Evolutionary conservation across 1,140 invertebrate species (phyloP).

Genomic region (Drosophila kohkoa): DNA sequence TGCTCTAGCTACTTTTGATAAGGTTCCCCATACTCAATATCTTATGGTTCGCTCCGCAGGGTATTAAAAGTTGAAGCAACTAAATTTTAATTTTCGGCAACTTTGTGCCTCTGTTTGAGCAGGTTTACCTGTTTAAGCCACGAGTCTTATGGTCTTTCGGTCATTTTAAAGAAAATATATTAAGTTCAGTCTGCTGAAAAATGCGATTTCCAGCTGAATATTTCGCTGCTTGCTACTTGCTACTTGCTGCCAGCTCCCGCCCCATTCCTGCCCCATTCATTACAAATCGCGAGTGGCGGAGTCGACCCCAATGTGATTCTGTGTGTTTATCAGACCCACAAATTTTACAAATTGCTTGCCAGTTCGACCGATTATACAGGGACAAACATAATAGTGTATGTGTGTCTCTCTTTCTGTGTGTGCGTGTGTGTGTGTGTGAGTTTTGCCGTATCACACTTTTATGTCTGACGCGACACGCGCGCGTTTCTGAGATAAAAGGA

Average conservation of each 20-base stretch:
- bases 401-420: neutral
- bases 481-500: slow-evolving; percentile 41
- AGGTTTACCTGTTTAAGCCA: slow-evolving; percentile 10
- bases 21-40: neutral
- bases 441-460: slow-evolving; percentile 28
- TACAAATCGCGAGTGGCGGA: neutral
- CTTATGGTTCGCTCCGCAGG: neutral
- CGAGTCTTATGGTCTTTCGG: neutral
- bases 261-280: too few relatives aligned
- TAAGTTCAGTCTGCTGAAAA: slow-evolving; percentile 13
- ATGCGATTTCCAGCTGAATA: slow-evolving; percentile 5
- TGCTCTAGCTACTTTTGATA: neutral
- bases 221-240: neutral
- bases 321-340: slow-evolving; percentile 35
- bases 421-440: slow-evolving; percentile 17
- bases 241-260: too few relatives aligned
- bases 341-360: slow-evolving; percentile 59
- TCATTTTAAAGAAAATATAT: slow-evolving; percentile 20
- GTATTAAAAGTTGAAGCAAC: slow-evolving; percentile 22
- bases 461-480: slow-evolving; percentile 39
- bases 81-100: slow-evolving; percentile 27
- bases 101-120: slow-evolving; percentile 7
- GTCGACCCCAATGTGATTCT: neutral
- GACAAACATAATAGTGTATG: slow-evolving; percentile 31
- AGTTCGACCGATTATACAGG: slow-evolving; percentile 47